A percentile compares a stretch with the other conserved stretches of the same genome.
Conservation (phyloP, 2,797 vertebrate genomes). For the Semaprochilodus insignis region DNA sequence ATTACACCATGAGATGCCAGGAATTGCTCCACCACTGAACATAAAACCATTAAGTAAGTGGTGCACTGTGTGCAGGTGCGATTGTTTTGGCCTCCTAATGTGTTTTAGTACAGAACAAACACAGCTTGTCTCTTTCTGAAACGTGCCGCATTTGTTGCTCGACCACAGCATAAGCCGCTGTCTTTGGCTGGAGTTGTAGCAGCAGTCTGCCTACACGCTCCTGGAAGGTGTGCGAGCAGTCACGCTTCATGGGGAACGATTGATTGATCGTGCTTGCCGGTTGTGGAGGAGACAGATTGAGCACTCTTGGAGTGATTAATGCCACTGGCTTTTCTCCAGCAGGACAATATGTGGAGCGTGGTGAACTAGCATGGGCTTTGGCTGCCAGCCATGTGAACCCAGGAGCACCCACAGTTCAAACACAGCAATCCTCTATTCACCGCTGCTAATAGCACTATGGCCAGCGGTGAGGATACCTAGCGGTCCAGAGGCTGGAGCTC, state of each 20-base stretch:
- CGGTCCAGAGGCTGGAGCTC: neutral
- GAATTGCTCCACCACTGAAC: neutral
- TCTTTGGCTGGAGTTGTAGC: neutral
- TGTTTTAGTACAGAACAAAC: neutral
- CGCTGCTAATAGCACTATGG: neutral
- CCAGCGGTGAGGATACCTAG: neutral
- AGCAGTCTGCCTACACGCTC: conserved; percentile 52
- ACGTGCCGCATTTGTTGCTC: neutral
- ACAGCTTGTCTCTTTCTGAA: neutral
- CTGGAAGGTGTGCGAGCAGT: conserved; percentile 30
- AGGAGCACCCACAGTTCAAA: conserved; percentile 17
- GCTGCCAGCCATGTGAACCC: neutral
- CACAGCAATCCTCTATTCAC: conserved; percentile 7
- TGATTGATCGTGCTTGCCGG: conserved; percentile 55
- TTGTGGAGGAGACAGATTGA: conserved; percentile 71
- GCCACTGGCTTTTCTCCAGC: conserved; percentile 47
- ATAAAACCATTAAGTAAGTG: neutral
- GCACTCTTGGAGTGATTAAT: conserved; percentile 72
- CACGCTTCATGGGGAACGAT: conserved; percentile 48
- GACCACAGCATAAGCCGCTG: neutral
- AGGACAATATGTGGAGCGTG: conserved; percentile 60
- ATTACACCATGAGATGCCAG: neutral
- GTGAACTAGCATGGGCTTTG: conserved; percentile 29
- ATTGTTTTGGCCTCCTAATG: neutral
- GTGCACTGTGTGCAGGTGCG: neutral